phyloP scores from a whole-genome alignment of 1,140 invertebrate genomes.

The Cyphomyrmex costatus region DNA sequence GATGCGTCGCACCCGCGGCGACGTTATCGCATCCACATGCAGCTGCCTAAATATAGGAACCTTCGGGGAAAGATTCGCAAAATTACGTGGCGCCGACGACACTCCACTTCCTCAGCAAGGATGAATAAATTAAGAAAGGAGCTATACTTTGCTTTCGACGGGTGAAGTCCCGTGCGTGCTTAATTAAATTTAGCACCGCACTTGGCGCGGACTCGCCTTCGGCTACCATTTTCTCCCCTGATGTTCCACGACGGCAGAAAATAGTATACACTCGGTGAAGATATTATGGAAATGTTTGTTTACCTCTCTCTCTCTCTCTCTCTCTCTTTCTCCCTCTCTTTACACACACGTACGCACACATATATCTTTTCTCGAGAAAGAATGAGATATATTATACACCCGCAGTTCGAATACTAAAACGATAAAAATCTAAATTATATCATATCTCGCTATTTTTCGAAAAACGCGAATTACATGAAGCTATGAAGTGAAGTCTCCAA shows the following conservation, averaged over 20 bases:
- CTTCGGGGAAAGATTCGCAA: slow-evolving; percentile 44
- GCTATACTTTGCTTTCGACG: slow-evolving; percentile 28
- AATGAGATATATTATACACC: background rate
- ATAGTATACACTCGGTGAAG: slow-evolving; percentile 32
- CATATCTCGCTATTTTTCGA: background rate
- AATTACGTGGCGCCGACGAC: slow-evolving; percentile 24
- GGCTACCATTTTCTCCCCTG: background rate
- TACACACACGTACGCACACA: too few species aligned
- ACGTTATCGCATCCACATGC: background rate
- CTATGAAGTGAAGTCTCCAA: background rate
- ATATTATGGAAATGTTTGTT: slow-evolving; percentile 61
- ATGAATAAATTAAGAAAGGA: slow-evolving; percentile 59
- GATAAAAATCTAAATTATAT: slow-evolving; percentile 13
- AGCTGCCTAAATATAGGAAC: background rate
- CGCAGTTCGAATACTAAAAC: background rate
- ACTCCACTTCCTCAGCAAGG: background rate
- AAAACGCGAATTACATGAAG: background rate
- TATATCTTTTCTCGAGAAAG: background rate
- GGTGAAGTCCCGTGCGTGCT: slow-evolving; percentile 42
- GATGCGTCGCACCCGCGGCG: background rate
- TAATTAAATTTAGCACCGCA: slow-evolving; percentile 67
- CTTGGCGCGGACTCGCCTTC: slow-evolving; percentile 27
- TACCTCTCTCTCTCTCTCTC: background rate
- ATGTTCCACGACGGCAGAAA: slow-evolving; percentile 32
- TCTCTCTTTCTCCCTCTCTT: too few species aligned